Percentiles rank a stretch among this genome's conserved stretches.
phyloP scores from a whole-genome alignment of 2,113 vertebrate species.

The Vicugna pacos region DNA sequence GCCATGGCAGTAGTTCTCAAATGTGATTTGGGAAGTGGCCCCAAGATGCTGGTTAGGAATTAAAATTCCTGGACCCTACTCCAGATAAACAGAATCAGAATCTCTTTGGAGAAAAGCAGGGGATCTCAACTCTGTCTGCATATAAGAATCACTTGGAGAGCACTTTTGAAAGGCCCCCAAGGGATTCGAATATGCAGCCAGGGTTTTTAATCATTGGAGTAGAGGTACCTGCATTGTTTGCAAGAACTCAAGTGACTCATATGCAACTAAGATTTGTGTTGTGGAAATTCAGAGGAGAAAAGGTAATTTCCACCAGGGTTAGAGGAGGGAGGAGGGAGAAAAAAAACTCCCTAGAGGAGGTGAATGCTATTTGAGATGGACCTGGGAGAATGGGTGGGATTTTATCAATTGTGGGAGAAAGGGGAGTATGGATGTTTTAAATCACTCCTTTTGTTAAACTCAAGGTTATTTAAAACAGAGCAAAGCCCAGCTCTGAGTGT shows the following conservation, averaged over 20 bases:
- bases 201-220: background rate
- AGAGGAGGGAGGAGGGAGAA: background rate
- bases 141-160: background rate
- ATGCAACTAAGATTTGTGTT: background rate
- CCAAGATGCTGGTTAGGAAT: background rate
- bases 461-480: background rate
- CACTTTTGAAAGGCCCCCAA: background rate
- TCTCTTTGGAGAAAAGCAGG: slow-evolving; percentile 9
- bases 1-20: background rate
- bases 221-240: background rate
- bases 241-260: background rate
- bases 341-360: background rate
- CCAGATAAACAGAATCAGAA: background rate
- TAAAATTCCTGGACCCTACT: background rate
- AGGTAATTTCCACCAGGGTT: background rate
- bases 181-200: background rate
- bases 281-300: background rate
- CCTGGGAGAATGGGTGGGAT: background rate
- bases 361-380: background rate
- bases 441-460: background rate
- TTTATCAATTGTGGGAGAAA: background rate
- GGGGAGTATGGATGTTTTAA: background rate
- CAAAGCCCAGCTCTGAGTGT: background rate
- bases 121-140: background rate
- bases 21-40: background rate